Conservation (phyloP, 1,140 invertebrate species). For the Asbolus verrucosus region DNA sequence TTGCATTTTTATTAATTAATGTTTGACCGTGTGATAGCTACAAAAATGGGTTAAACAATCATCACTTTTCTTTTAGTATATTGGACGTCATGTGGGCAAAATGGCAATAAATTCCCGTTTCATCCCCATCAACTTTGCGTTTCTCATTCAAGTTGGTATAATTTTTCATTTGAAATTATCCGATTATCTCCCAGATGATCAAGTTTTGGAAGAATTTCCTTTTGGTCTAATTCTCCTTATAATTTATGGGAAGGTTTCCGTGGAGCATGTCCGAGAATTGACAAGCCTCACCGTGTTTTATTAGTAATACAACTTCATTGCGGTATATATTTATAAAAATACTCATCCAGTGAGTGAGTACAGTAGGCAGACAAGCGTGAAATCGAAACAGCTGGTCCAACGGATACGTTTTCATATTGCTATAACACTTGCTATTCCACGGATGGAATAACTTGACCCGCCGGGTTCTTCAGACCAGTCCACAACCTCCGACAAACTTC, state of each 20-base stretch:
- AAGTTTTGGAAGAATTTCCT: no score
- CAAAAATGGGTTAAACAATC: no score
- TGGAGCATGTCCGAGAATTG: background rate
- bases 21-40: no score
- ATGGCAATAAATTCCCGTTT: no score
- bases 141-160: no score
- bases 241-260: slow-evolving; percentile 6
- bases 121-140: no score
- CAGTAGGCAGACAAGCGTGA: slow-evolving; percentile 40
- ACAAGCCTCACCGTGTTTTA: slow-evolving; percentile 19
- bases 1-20: no score
- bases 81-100: no score
- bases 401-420: slow-evolving; percentile 37
- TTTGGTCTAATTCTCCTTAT: no score
- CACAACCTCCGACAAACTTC: background rate
- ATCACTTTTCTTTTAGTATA: no score
- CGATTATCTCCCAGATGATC: no score
- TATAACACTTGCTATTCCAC: slow-evolving; percentile 29
- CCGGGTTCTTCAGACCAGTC: background rate
- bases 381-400: slow-evolving; percentile 43
- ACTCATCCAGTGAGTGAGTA: slow-evolving; percentile 9
- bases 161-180: no score
- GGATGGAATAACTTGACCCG: slow-evolving; percentile 36
- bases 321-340: slow-evolving; percentile 36
- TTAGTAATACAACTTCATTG: slow-evolving; percentile 33